Percentiles rank a stretch among this genome's conserved stretches.
Conservation (phyloP, 2,888 invertebrate species). For the Rhagium mordax region DNA sequence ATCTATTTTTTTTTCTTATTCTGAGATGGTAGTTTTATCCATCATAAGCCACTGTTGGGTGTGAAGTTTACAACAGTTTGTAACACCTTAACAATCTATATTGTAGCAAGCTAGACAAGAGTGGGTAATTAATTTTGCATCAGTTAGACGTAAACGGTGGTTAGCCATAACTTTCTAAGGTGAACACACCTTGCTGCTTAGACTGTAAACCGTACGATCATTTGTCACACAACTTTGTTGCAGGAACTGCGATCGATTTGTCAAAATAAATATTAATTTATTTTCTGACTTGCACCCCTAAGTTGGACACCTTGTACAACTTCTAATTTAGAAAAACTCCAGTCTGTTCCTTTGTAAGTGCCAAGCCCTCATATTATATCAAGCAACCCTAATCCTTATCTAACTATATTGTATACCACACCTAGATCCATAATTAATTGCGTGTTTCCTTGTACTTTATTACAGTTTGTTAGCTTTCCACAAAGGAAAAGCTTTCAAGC, state of each 20-base stretch:
- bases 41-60: too few species aligned
- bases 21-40: too few species aligned
- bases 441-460: conserved; percentile 36
- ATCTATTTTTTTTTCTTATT: too few species aligned
- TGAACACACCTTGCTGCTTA: conserved; percentile 5
- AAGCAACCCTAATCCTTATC: conserved; percentile 26
- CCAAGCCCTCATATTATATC: conserved; percentile 19
- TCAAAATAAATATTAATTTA: too few species aligned
- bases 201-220: background rate
- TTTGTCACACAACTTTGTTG: background rate
- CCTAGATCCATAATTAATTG: conserved; percentile 38
- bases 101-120: background rate
- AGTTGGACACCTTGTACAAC: too few species aligned
- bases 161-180: conserved; percentile 13
- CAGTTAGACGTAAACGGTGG: conserved; percentile 1
- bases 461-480: conserved; percentile 36
- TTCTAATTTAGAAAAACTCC: too few species aligned
- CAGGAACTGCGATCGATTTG: too few species aligned
- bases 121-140: background rate
- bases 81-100: background rate
- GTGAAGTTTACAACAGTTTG: background rate
- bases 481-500: conserved; percentile 43
- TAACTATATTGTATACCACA: conserved; percentile 29
- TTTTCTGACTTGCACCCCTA: too few species aligned
- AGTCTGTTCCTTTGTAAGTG: conserved; percentile 11